Percentiles rank a stretch among this genome's conserved stretches.
These are phyloP conservation scores for Drosophila diplacantha DNA, from an alignment of 2,888 invertebrate genomes.

Conservation along the genomic window DNA sequence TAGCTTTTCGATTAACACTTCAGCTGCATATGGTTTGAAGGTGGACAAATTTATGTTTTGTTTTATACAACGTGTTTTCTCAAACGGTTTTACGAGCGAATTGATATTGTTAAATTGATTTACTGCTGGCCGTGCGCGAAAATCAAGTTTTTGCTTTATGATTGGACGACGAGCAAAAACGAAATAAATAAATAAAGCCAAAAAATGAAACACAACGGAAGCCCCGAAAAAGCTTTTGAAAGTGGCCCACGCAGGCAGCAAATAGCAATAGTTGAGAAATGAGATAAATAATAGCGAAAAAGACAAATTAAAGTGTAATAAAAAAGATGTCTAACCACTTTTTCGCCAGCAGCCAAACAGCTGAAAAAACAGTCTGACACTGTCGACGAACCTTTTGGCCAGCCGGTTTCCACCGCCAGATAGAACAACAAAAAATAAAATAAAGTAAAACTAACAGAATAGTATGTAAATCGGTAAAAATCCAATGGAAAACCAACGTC, in stretches of 20 bases:
- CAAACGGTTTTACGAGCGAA: slow-evolving; percentile 35
- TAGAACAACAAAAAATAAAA: slow-evolving; percentile 30
- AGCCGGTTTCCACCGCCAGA: slow-evolving; percentile 58
- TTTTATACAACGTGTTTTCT: slow-evolving; percentile 19
- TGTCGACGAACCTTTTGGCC: slow-evolving; percentile 59
- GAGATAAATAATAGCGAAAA: slow-evolving; percentile 60
- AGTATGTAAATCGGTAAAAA: slow-evolving; percentile 16
- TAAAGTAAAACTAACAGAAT: slow-evolving; percentile 28
- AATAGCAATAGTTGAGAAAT: slow-evolving; percentile 53
- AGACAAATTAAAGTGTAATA: slow-evolving; percentile 66
- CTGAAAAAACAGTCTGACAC: slow-evolving; percentile 59
- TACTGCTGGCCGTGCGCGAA: slow-evolving; percentile 50
- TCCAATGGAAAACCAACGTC: slow-evolving; percentile 13
- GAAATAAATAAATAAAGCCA: slow-evolving; percentile 30
- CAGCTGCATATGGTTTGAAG: slow-evolving; percentile 45
- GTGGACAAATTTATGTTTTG: slow-evolving; percentile 23
- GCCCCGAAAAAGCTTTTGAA: slow-evolving; percentile 48
- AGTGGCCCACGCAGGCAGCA: slow-evolving; percentile 61
- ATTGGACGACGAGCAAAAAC: slow-evolving; percentile 17
- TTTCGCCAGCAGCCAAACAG: slow-evolving; percentile 48
- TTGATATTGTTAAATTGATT: slow-evolving; percentile 52
- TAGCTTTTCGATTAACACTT: slow-evolving; percentile 48
- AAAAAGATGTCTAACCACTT: slow-evolving; percentile 66
- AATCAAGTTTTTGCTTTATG: slow-evolving; percentile 62
- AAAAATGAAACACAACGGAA: slow-evolving; percentile 15